Base-by-base conservation (phyloP, 1,140 invertebrate species). In the Venturia canescens region DNA sequence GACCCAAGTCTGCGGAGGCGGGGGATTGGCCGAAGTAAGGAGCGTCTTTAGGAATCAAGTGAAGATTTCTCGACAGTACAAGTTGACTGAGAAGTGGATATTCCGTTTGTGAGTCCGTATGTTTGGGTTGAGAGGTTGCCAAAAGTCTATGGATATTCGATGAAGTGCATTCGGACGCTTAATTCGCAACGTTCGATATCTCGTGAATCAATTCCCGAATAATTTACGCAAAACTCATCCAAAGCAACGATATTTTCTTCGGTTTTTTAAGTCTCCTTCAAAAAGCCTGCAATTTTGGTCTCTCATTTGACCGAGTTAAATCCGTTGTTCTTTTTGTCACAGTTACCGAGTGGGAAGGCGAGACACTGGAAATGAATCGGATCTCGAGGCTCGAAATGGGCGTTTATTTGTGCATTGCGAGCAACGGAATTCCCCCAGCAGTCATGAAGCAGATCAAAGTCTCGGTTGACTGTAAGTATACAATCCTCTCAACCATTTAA, bases 401-500 rank as follows among this genome's bases (percentile, higher is more conserved):
- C 21, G 96, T 96, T 48, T 98, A 98, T 92, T 93, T 98, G 48
- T 98, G 97, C 90, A 97, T 98, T 80, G 97, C 97, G 18, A 92
- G 89, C 87, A 96, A 96, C 87, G 94, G 95, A 3, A 94, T 96
- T 34, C 95, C 95, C 38, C 95, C 95, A 2, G 94, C 94, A 63
- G 97, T 98, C 81, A 97, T 96, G 90, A 98, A 98, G 91, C 94
- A 96, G 88, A 97, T 98, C 86, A 97, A 97, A 94, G 96, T 98
- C 87, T 97, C 96, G 92, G 97, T 98, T 57, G 97, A 98, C 90
- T 98, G 97, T 98, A 92, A 97, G 97, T 97, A n/a, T n/a, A 92
- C 18, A 21, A 57, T 75, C 44, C 13, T 29, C n/a, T 63, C 63
- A 0, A 26, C 15, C 15, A 66, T 26, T 18, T 66, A 11, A 23